A percentile compares a stretch with the other conserved stretches of the same genome.
Conservation (phyloP, 2,888 invertebrate genomes). For the Tubulanus polymorphus region DNA sequence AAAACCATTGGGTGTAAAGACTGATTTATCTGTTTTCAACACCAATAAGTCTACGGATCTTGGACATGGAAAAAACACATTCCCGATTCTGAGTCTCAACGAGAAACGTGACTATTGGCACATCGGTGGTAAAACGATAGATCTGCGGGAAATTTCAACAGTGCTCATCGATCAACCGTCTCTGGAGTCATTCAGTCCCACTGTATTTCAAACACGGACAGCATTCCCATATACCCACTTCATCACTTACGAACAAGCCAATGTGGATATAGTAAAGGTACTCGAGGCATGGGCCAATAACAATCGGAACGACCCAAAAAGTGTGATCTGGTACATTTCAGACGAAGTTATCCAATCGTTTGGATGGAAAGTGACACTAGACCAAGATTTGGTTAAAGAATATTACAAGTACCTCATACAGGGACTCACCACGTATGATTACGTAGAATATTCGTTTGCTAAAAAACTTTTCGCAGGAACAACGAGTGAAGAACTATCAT, state of each 20-base stretch:
- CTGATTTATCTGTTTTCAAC: not conserved
- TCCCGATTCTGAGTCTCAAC: not conserved
- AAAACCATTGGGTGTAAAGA: not conserved
- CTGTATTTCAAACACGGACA: not conserved
- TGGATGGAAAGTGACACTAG: not conserved
- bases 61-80: conserved; percentile 1
- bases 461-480: not conserved
- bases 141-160: not conserved
- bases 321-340: not conserved
- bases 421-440: not conserved
- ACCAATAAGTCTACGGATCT: not conserved
- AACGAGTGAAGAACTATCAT: not conserved
- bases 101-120: conserved; percentile 1
- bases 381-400: not conserved
- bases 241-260: not conserved
- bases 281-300: not conserved
- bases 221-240: not conserved
- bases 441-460: not conserved
- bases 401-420: conserved; percentile 1
- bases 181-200: not conserved
- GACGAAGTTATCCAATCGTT: not conserved
- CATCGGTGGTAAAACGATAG: not conserved
- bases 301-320: not conserved
- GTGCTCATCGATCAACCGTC: conserved; percentile 1
- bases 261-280: not conserved